Percentiles rank a stretch among this genome's conserved stretches.
Evolutionary conservation across 1,140 invertebrate genomes (phyloP).

Genomic region (Bombus picipes): DNA sequence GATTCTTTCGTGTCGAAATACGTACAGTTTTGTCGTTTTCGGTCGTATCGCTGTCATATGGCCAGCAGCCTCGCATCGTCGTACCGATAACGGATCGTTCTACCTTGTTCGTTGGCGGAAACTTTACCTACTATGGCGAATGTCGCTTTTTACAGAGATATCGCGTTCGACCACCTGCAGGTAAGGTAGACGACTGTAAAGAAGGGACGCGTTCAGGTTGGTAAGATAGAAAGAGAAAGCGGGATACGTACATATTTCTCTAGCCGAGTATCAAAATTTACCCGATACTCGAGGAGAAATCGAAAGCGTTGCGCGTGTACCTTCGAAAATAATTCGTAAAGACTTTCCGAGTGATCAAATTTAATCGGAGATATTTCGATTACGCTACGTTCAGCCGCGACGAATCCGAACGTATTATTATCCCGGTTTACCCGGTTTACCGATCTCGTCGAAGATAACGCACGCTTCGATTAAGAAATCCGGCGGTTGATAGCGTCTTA

Average conservation of each 20-base stretch:
- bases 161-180: neutral
- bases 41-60: no score
- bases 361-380: neutral
- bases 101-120: neutral
- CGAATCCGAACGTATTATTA: neutral
- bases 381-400: neutral
- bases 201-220: neutral
- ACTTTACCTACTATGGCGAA: neutral
- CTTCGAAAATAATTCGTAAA: neutral
- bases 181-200: slow-evolving; percentile 14
- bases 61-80: rapidly evolving
- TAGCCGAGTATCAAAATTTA: neutral
- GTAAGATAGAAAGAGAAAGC: neutral
- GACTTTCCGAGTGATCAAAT: neutral
- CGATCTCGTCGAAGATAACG: neutral
- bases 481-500: neutral
- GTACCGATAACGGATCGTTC: neutral
- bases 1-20: no score
- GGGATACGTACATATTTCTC: no score
- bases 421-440: no score
- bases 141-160: neutral
- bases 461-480: neutral
- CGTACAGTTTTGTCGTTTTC: no score
- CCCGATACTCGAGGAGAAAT: neutral
- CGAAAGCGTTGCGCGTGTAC: neutral